Evolutionary conservation across 1,140 invertebrate genomes (phyloP).

Genomic region (Lordiphosa mommai): DNA sequence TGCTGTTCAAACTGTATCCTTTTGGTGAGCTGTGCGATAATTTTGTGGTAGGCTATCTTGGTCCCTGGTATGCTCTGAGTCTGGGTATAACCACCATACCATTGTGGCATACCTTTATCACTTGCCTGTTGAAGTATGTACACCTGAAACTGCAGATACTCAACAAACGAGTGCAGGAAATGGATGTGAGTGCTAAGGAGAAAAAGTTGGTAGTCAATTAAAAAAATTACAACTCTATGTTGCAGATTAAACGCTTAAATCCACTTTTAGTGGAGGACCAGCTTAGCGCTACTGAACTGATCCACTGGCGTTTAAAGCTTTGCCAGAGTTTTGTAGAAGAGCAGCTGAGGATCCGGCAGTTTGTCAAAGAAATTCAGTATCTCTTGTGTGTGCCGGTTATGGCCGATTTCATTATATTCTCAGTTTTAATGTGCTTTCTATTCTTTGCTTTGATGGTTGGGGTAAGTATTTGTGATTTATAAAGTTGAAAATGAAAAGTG

Average conservation of each 20-base stretch:
- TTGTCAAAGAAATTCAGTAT: constrained; percentile 40
- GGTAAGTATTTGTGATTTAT: constrained; percentile 27
- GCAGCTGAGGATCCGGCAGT: constrained; percentile 39
- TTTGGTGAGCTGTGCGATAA: constrained; percentile 59
- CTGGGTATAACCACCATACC: constrained; percentile 65
- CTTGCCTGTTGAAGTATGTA: constrained; percentile 63
- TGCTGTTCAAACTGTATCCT: constrained; percentile 59
- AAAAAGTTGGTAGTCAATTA: no score
- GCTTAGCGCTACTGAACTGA: constrained; percentile 9
- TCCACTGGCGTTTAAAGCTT: constrained; percentile 40
- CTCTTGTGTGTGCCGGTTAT: constrained; percentile 57
- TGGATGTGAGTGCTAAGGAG: constrained; percentile 40
- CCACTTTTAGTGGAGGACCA: background rate
- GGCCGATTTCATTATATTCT: constrained; percentile 66
- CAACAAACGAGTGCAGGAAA: constrained; percentile 36
- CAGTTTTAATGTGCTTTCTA: constrained; percentile 64
- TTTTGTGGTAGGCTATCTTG: constrained; percentile 57
- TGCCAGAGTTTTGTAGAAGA: constrained; percentile 45
- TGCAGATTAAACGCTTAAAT: constrained; percentile 28
- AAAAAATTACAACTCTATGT: background rate
- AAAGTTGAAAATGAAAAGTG: background rate
- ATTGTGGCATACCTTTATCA: constrained; percentile 71
- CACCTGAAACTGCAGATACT: constrained; percentile 51
- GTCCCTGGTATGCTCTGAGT: constrained; percentile 48
- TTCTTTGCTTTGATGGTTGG: constrained; percentile 54